Evolutionary conservation across 1,140 invertebrate genomes (phyloP), one percentile per base, ranked within the genome.

Genomic region (Bombus consobrinus): DNA sequence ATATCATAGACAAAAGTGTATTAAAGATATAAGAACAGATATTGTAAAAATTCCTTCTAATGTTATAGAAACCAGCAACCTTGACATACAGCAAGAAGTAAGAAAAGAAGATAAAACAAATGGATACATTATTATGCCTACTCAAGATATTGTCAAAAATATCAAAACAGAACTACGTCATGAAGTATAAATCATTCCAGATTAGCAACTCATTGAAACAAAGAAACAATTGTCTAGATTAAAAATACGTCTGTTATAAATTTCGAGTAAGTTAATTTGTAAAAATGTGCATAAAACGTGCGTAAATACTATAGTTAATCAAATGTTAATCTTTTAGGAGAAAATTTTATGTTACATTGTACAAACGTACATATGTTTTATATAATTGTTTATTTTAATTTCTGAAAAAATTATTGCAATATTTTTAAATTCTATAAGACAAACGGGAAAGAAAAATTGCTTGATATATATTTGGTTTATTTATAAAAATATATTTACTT

Each of bases 1-100:
- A 37, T 64, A 85, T 85, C 83, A 69, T 59, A 79, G 57, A 66
- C 81, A 76, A 78, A 91, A 59, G 72, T 81, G 66, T 81, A 81
- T 68, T 73, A 39, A 34, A 57, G 71, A 62, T 43, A 41, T 47
- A 73, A 59, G 41, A n/a, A 64, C 3, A 32, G n/a, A 2, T 34
- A 47, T 75, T 12, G 37, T 34, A 9, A 76, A 62, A 37, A 25
- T 75, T 47, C 9, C 2, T 53, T 39, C 43, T 12, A 39, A 66
- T 57, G 18, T 53, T 57, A n/a, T 53, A 75, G n/a, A 74, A 37
- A 53, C 18, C 37, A 71, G 34, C 25, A 83, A 53, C 47, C 10
- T 12, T 39, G 37, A 71, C 32, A 32, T 28, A n/a, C 53, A 47
- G 25, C n/a, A 59, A 59, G 43, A 74, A 39, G 22, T 37, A 68